Conservation (phyloP, 2,113 vertebrate species). For the Capricornis sumatraensis region DNA sequence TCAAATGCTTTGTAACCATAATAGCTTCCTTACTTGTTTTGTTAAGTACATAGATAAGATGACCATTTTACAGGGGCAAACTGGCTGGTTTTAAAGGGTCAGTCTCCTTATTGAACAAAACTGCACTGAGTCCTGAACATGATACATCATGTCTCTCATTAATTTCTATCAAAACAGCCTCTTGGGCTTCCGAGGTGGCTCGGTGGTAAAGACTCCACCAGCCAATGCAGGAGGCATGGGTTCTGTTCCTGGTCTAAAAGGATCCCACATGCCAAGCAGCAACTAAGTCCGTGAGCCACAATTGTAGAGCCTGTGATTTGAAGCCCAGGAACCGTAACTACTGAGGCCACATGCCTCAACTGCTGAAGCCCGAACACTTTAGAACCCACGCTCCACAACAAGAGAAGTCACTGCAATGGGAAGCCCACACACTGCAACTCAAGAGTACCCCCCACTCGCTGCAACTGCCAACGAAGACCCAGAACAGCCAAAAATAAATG, state of each 20-base stretch:
- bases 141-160: neutral
- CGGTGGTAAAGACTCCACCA: neutral
- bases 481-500: neutral
- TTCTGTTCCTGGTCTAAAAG: neutral
- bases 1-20: neutral
- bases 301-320: neutral
- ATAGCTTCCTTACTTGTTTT: neutral
- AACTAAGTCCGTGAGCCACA: neutral
- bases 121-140: accelerated
- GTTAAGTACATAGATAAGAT: neutral
- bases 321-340: neutral
- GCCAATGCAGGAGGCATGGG: neutral
- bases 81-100: neutral
- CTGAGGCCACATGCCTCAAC: neutral
- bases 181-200: neutral
- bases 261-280: neutral
- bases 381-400: neutral
- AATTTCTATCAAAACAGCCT: neutral
- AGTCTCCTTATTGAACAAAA: neutral
- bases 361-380: neutral
- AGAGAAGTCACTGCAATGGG: neutral
- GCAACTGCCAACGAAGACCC: neutral
- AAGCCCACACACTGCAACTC: neutral
- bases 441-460: neutral
- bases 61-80: neutral